phyloP scores from a whole-genome alignment of 30 jellyfish, hydroid and myxozoan genomes.

The Clytia hemisphaerica region DNA sequence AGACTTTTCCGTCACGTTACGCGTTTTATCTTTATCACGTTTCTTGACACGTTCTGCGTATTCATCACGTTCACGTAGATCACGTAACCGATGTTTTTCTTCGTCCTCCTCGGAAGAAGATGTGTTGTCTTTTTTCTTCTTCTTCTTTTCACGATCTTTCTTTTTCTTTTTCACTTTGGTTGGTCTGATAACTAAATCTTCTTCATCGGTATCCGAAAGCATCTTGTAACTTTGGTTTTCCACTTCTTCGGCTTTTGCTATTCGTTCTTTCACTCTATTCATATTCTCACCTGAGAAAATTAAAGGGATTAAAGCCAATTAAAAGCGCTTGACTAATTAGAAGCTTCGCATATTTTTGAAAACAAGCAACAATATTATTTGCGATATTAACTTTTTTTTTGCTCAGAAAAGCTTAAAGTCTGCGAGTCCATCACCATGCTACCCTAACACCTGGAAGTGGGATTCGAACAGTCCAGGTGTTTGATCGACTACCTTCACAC shows the following conservation, averaged over 20 bases:
- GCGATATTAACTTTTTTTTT: too few relatives aligned
- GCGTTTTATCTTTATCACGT: constrained; percentile 82
- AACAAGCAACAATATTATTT: too few relatives aligned
- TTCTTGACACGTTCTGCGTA: constrained; percentile 75
- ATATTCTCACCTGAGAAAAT: constrained; percentile 47
- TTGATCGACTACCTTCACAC: too few relatives aligned
- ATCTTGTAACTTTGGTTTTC: constrained; percentile 70
- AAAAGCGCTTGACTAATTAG: too few relatives aligned
- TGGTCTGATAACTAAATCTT: neutral
- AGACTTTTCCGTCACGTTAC: constrained; percentile 71
- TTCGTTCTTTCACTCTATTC: constrained; percentile 59
- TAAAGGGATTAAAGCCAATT: too few relatives aligned
- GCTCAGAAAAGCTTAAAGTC: too few relatives aligned
- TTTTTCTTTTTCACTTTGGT: constrained; percentile 36
- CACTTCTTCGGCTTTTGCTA: constrained; percentile 64
- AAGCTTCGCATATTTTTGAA: too few relatives aligned
- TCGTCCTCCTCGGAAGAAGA: constrained; percentile 37
- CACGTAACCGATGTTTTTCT: constrained; percentile 62
- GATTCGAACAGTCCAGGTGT: too few relatives aligned
- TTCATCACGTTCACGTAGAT: constrained; percentile 84
- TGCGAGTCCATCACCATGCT: too few relatives aligned
- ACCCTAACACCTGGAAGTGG: too few relatives aligned
- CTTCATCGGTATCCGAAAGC: constrained; percentile 71
- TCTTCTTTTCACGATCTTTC: constrained; percentile 44
- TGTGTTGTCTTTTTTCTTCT: neutral